Conservation (phyloP, 2,888 invertebrate species). For the Mayetiola destructor region DNA sequence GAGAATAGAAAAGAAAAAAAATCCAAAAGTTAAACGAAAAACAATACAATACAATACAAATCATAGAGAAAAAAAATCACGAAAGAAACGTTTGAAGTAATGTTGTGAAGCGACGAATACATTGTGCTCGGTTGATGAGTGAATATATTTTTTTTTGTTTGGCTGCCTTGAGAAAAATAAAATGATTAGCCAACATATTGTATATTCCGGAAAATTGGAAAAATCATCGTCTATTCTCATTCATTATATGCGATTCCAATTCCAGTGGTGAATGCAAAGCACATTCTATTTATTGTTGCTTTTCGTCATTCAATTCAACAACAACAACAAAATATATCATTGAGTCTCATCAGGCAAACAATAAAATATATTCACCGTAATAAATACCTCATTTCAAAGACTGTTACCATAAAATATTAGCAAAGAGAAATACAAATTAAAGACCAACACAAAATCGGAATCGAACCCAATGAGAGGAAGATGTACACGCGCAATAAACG, state of each 20-base stretch:
- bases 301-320: background rate
- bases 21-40: too few species aligned
- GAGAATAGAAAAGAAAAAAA: too few species aligned
- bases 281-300: background rate
- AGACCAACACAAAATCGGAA: too few species aligned
- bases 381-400: conserved; percentile 14
- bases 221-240: background rate
- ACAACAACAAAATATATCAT: background rate
- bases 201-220: too few species aligned
- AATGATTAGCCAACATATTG: too few species aligned
- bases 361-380: conserved; percentile 1
- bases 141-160: conserved; percentile 13
- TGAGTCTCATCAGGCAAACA: background rate
- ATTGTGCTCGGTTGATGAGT: conserved; percentile 13
- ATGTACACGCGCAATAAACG: too few species aligned
- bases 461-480: too few species aligned
- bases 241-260: too few species aligned
- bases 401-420: conserved; percentile 12
- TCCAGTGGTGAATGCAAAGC: background rate
- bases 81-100: background rate
- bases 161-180: conserved; percentile 5
- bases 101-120: conserved; percentile 3
- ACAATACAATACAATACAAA: too few species aligned
- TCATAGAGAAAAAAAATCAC: background rate
- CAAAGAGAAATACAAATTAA: background rate